Conservation (phyloP, 2,888 invertebrate genomes). For the Automeris io region DNA sequence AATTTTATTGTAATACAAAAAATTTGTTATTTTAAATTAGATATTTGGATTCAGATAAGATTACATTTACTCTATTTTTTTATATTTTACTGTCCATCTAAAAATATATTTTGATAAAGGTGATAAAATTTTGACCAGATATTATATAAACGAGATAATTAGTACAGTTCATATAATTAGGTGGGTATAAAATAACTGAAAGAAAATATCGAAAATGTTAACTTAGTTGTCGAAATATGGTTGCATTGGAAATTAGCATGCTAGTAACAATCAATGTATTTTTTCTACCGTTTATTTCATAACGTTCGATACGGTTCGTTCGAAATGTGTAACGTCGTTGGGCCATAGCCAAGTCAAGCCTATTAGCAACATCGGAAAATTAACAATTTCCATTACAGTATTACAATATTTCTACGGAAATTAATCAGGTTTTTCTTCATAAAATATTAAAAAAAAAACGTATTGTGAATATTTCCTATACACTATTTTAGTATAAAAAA, state of each 20-base stretch:
- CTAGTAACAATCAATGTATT: slow-evolving; percentile 50
- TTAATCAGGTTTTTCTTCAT: not conserved
- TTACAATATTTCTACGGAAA: slow-evolving; percentile 12
- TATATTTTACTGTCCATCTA: not conserved
- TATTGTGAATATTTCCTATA: too few species aligned
- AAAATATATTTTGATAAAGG: slow-evolving; percentile 8
- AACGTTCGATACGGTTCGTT: slow-evolving; percentile 60
- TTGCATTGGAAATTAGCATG: slow-evolving; percentile 58
- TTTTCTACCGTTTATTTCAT: slow-evolving; percentile 48
- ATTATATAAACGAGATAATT: not conserved
- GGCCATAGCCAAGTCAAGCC: slow-evolving; percentile 49
- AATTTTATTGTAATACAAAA: too few species aligned
- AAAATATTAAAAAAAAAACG: not conserved
- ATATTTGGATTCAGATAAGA: too few species aligned
- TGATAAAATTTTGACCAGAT: slow-evolving; percentile 4
- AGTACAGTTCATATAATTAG: slow-evolving; percentile 2
- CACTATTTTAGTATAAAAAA: too few species aligned
- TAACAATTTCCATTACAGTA: slow-evolving; percentile 22
- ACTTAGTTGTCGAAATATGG: slow-evolving; percentile 30
- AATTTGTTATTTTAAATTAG: not conserved
- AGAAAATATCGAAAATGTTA: slow-evolving; percentile 8
- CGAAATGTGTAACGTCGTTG: slow-evolving; percentile 65
- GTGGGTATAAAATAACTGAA: slow-evolving; percentile 1
- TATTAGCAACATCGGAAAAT: slow-evolving; percentile 37
- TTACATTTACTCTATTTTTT: too few species aligned